Conservation (phyloP, 35 echinoderm and acorn worm genomes). For the Ophiothrix spiculata region DNA sequence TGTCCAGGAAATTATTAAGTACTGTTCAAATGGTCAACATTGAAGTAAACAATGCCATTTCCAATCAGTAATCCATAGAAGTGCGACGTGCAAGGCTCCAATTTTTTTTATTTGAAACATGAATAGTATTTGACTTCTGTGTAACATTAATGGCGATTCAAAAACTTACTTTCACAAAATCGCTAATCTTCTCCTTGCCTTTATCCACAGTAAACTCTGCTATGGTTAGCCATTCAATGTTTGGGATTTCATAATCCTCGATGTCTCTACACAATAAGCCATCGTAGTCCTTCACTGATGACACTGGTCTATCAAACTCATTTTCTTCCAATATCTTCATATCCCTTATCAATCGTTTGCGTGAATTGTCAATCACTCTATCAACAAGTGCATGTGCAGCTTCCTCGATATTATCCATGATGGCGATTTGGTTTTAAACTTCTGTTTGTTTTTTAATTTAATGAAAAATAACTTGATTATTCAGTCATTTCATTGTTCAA, state of each 20-base stretch:
- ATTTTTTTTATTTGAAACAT: too few relatives aligned
- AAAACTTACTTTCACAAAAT: constrained; percentile 89
- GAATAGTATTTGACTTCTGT: too few relatives aligned
- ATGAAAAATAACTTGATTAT: too few relatives aligned
- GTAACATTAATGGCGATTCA: too few relatives aligned
- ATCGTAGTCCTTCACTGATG: constrained; percentile 74
- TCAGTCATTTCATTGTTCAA: too few relatives aligned
- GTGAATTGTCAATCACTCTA: constrained; percentile 85
- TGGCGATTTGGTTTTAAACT: too few relatives aligned
- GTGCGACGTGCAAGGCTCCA: too few relatives aligned
- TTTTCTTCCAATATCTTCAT: constrained; percentile 36
- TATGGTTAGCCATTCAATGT: constrained; percentile 88
- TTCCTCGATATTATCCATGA: constrained; percentile 12
- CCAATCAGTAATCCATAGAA: too few relatives aligned
- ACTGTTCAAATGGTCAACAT: too few relatives aligned
- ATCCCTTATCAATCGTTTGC: constrained; percentile 67
- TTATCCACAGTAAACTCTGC: constrained; percentile 79
- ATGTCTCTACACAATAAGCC: constrained; percentile 69
- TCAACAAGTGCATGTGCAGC: constrained; percentile 89
- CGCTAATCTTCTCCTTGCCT: constrained; percentile 79
- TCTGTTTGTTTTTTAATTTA: too few relatives aligned
- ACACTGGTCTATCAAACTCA: constrained; percentile 56
- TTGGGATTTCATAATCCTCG: constrained; percentile 69
- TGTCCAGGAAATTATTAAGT: too few relatives aligned
- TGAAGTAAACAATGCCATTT: too few relatives aligned